Percentiles rank a stretch among this genome's conserved stretches.
Conservation (phyloP, 2,797 vertebrate species). For the Mastacembelus armatus region DNA sequence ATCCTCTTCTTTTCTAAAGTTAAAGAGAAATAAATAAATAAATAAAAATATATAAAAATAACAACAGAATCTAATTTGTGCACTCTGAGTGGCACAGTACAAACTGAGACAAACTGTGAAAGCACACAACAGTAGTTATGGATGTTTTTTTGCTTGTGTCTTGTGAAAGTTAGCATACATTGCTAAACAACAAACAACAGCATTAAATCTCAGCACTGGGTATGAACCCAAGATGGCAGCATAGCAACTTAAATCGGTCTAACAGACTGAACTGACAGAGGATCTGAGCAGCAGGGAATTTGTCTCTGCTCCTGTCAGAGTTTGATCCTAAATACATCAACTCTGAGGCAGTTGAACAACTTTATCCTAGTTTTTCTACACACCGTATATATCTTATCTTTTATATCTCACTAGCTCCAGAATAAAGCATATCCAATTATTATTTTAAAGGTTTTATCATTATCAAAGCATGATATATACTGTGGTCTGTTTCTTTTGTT, state of each 20-base stretch:
- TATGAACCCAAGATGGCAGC: conserved; percentile 63
- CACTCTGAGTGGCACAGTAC: no score
- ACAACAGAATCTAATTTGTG: no score
- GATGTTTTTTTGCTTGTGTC: not conserved
- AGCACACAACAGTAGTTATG: not conserved
- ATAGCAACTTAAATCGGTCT: conserved; percentile 38
- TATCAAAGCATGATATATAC: not conserved
- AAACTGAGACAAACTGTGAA: not conserved
- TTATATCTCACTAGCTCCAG: not conserved
- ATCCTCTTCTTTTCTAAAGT: no score
- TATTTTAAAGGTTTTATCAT: not conserved
- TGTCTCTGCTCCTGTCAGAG: conserved; percentile 9
- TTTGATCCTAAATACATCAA: not conserved
- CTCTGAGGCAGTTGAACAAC: not conserved
- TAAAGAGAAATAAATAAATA: no score
- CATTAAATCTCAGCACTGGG: conserved; percentile 8
- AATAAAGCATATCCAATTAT: not conserved
- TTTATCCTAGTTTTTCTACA: not conserved
- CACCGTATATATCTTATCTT: not conserved
- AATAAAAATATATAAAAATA: no score
- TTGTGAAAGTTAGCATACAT: not conserved
- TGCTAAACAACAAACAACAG: not conserved
- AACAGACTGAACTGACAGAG: conserved; percentile 8
- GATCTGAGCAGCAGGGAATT: conserved; percentile 6
- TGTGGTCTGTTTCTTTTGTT: not conserved